These are phyloP conservation scores for Colinus virginianus DNA, from an alignment of 2,113 vertebrate genomes.

Conservation along the genomic window DNA sequence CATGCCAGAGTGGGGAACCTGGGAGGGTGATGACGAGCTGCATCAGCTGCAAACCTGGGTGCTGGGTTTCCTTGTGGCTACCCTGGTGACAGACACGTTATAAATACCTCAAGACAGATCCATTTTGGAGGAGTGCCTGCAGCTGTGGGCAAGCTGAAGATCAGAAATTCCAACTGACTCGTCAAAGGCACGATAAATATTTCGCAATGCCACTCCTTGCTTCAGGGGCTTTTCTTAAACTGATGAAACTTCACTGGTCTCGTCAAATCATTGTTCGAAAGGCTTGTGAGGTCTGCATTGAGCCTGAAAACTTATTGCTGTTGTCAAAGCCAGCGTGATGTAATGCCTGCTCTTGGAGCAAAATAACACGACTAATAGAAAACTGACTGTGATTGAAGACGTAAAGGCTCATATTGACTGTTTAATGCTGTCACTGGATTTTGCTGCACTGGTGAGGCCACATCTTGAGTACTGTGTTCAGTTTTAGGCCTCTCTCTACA, in stretches of 20 bases:
- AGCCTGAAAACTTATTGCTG: not conserved
- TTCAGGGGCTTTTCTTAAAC: constrained; percentile 3
- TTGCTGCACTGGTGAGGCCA: not conserved
- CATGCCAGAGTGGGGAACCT: not conserved
- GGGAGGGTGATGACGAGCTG: not conserved
- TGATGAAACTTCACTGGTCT: not conserved
- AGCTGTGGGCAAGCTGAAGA: constrained; percentile 55
- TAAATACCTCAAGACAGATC: constrained; percentile 67
- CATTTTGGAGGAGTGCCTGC: constrained; percentile 55
- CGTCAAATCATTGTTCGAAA: not conserved
- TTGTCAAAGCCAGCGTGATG: not conserved
- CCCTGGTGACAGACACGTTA: constrained; percentile 68
- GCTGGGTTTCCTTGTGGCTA: not conserved
- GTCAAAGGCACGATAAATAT: constrained; percentile 59
- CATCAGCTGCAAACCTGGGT: constrained; percentile 63
- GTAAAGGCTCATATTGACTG: not conserved
- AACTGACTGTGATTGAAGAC: accelerated
- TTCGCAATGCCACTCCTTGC: not conserved
- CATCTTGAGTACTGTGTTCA: too few relatives aligned
- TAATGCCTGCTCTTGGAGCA: not conserved
- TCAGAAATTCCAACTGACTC: constrained; percentile 46
- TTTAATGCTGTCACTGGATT: not conserved
- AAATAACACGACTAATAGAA: not conserved
- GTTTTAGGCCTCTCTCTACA: too few relatives aligned
- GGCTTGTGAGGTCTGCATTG: not conserved